Evolutionary conservation across 1,140 invertebrate species (phyloP).

Genomic region (Pachyrhynchus sulphureomaculatus): DNA sequence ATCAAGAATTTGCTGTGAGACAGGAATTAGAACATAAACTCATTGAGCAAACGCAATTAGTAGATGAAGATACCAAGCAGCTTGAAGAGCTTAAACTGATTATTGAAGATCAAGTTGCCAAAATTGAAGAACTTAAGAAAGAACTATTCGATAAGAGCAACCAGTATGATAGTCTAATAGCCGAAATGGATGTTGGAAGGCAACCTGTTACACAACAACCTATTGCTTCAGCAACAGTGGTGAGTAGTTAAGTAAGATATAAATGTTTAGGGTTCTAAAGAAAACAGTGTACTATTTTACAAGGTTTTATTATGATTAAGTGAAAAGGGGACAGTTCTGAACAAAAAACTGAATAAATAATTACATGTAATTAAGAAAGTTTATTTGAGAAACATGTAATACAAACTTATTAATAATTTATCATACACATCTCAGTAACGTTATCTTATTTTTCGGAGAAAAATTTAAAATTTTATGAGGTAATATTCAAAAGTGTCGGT

Average conservation of each 20-base stretch:
- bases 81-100: conserved; percentile 56
- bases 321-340: too few species aligned
- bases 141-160: conserved; percentile 61
- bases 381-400: too few species aligned
- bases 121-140: conserved; percentile 66
- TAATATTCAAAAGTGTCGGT: too few species aligned
- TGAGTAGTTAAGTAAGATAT: background rate
- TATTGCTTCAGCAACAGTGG: background rate
- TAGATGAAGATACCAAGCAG: conserved; percentile 59
- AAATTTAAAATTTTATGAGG: too few species aligned
- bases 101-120: conserved; percentile 65
- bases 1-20: conserved; percentile 10
- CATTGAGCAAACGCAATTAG: conserved; percentile 55
- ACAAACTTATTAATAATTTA: too few species aligned
- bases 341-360: too few species aligned
- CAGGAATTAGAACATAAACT: conserved; percentile 48
- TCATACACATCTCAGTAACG: too few species aligned
- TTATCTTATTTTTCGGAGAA: too few species aligned
- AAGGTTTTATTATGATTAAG: too few species aligned
- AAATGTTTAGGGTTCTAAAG: too few species aligned
- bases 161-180: conserved; percentile 56
- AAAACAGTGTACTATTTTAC: too few species aligned
- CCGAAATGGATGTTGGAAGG: conserved; percentile 46
- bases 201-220: conserved; percentile 32
- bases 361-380: too few species aligned